Conservation (phyloP, 2,888 invertebrate genomes). For the Neuroscelio doddi region DNA sequence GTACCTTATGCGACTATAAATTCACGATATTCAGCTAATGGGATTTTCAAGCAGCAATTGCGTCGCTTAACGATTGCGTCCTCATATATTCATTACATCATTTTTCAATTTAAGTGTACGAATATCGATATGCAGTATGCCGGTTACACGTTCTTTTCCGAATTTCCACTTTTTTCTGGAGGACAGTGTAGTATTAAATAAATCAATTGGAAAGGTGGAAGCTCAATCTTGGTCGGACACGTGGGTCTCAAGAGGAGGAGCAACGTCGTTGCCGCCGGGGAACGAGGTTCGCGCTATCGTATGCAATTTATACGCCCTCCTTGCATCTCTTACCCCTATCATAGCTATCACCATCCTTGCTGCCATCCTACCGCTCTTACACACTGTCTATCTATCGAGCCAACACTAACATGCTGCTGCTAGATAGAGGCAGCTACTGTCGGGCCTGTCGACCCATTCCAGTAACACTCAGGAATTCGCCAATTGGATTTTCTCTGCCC, state of each 20-base stretch:
- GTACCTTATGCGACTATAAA: too few species aligned
- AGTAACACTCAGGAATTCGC: constrained; percentile 70
- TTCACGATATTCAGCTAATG: too few species aligned
- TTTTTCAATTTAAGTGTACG: constrained; percentile 16
- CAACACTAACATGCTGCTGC: constrained; percentile 25
- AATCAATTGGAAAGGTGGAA: constrained; percentile 60
- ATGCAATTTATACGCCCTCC: constrained; percentile 68
- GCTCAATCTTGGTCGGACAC: constrained; percentile 60
- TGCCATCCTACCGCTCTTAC: constrained; percentile 51
- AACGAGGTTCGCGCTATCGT: constrained; percentile 58
- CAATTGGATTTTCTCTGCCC: constrained; percentile 70
- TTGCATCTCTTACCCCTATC: constrained; percentile 55
- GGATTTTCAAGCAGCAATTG: too few species aligned
- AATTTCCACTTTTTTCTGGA: constrained; percentile 29
- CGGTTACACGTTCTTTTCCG: constrained; percentile 13
- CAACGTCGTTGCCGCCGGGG: constrained; percentile 15
- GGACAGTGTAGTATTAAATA: constrained; percentile 51
- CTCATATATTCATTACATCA: constrained; percentile 19
- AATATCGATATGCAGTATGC: neutral
- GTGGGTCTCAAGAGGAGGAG: constrained; percentile 44
- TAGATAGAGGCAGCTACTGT: constrained; percentile 62
- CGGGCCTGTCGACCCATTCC: constrained; percentile 68
- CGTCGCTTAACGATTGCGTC: too few species aligned
- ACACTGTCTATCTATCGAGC: constrained; percentile 25
- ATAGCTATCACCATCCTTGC: constrained; percentile 53